These are phyloP conservation scores for Tenthredo livida DNA, from an alignment of 2,888 invertebrate genomes.

Conservation along the genomic window DNA sequence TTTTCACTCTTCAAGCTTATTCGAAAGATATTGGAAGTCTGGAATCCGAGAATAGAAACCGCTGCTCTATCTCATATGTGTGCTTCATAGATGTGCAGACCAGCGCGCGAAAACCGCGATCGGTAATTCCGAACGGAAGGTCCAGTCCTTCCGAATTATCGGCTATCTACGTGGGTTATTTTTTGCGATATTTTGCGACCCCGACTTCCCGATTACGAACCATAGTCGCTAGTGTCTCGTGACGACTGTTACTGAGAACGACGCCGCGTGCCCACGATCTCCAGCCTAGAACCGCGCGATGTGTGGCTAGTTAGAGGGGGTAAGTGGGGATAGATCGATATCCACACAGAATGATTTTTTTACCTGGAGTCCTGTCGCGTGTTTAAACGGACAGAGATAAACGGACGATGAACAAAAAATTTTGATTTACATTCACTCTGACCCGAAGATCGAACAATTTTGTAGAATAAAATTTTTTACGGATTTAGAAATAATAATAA, in stretches of 20 bases:
- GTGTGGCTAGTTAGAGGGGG: not conserved
- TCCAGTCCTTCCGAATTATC: not conserved
- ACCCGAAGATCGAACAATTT: not conserved
- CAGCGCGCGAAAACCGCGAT: not conserved
- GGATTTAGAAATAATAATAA: not conserved
- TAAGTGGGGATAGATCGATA: not conserved
- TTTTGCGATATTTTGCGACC: not conserved
- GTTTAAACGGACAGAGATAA: not conserved
- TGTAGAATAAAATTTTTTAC: not conserved
- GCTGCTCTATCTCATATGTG: not conserved
- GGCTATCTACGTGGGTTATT: not conserved
- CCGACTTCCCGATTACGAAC: not conserved
- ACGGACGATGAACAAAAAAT: not conserved
- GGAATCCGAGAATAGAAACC: not conserved
- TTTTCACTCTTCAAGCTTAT: not conserved
- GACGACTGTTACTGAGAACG: not conserved
- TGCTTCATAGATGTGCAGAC: not conserved
- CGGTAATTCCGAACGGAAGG: too few relatives aligned
- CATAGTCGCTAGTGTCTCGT: not conserved
- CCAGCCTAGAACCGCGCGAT: not conserved
- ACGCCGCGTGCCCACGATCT: not conserved
- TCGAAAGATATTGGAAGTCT: not conserved
- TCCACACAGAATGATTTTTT: not conserved
- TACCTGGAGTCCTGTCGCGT: not conserved
- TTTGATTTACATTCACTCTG: not conserved